These are phyloP conservation scores for Solea senegalensis DNA, from an alignment of 2,113 vertebrate species.

Conservation along the genomic window DNA sequence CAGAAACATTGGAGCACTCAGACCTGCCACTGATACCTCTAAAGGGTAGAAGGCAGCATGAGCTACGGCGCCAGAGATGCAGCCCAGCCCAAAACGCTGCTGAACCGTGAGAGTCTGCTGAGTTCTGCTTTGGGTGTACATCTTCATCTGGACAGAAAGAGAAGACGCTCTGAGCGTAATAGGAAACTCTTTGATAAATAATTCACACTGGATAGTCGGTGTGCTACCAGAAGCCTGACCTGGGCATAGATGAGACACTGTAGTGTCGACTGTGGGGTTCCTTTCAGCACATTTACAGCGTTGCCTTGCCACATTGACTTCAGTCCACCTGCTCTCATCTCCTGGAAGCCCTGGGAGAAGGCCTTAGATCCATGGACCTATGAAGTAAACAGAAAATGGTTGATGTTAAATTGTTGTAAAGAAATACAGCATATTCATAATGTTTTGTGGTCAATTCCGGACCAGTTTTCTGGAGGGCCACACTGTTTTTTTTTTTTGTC, in stretches of 20 bases:
- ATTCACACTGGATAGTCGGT: background rate
- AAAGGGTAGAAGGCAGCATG: slow-evolving; percentile 82
- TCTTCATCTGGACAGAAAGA: slow-evolving; percentile 71
- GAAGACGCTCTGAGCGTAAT: slow-evolving; percentile 14
- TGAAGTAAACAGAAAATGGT: slow-evolving; percentile 1
- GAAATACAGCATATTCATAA: no score
- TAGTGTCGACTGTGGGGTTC: slow-evolving; percentile 80
- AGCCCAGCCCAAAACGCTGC: slow-evolving; percentile 79
- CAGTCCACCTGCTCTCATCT: slow-evolving; percentile 67
- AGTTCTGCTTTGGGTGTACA: slow-evolving; percentile 53
- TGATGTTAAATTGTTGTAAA: background rate
- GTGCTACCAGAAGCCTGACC: slow-evolving; percentile 45
- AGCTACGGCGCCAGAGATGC: slow-evolving; percentile 76
- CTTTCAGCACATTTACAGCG: slow-evolving; percentile 78
- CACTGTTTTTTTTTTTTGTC: no score
- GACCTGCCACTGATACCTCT: slow-evolving; percentile 77
- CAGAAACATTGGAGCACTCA: slow-evolving; percentile 35
- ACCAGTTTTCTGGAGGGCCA: no score
- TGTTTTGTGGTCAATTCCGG: no score
- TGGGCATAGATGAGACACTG: slow-evolving; percentile 81
- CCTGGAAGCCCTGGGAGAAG: slow-evolving; percentile 69
- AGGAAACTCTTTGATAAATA: background rate
- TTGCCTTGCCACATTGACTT: slow-evolving; percentile 83
- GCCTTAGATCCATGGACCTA: slow-evolving; percentile 79
- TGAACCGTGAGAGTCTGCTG: slow-evolving; percentile 72